Evolutionary conservation across 2,113 vertebrate genomes (phyloP).

Genomic region (Microcebus griseorufus): DNA sequence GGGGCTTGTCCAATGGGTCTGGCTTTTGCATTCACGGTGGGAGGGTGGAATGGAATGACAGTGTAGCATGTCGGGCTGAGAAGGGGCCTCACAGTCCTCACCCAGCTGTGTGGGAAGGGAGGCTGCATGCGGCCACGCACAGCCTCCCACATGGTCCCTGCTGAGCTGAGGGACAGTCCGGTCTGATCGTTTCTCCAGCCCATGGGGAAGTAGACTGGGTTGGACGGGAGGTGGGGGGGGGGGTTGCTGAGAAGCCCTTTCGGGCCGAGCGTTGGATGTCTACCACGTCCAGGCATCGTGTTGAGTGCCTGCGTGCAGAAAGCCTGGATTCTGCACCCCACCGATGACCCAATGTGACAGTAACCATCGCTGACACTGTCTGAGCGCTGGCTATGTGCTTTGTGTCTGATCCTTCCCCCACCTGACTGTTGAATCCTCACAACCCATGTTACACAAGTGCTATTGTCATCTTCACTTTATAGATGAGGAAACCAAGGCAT

Average conservation of each 20-base stretch:
- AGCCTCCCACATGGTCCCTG: neutral
- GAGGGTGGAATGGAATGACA: neutral
- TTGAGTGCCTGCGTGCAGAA: neutral
- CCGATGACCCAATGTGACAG: neutral
- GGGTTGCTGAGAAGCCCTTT: neutral
- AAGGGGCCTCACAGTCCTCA: neutral
- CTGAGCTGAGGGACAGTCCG: neutral
- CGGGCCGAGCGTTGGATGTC: neutral
- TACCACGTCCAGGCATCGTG: fast-evolving
- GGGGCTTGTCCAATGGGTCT: neutral
- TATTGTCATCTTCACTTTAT: neutral
- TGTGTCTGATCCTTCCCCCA: neutral
- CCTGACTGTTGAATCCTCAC: neutral
- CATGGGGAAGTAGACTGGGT: neutral
- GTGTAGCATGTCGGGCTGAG: too few relatives aligned
- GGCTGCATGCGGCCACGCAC: too few relatives aligned
- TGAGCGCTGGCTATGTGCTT: neutral
- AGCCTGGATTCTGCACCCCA: neutral
- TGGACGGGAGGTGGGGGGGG: neutral
- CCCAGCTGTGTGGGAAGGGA: fast-evolving
- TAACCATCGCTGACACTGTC: too few relatives aligned
- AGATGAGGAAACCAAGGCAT: neutral
- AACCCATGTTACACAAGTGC: neutral
- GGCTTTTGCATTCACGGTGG: neutral
- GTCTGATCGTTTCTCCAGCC: neutral